phyloP scores from a whole-genome alignment of 2,113 vertebrate genomes.

The Phoxinus phoxinus region DNA sequence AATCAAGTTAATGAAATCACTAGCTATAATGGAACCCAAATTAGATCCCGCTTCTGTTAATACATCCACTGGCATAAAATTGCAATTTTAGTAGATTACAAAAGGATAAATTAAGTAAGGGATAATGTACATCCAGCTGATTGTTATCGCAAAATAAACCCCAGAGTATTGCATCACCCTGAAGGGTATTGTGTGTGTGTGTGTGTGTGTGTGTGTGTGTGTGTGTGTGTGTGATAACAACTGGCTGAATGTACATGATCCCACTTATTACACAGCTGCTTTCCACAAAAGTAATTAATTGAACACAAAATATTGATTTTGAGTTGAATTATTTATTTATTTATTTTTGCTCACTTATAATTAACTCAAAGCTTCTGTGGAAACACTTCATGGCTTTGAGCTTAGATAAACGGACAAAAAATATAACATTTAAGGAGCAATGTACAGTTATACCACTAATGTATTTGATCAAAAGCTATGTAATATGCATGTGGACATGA shows the following conservation, averaged over 20 bases:
- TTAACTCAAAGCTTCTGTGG: background rate
- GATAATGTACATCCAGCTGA: slow-evolving; percentile 5
- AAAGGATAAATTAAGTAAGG: background rate
- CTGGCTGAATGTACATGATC: background rate
- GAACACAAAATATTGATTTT: background rate
- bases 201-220: too few species aligned
- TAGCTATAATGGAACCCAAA: slow-evolving; percentile 25
- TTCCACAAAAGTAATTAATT: background rate
- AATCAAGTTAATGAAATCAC: slow-evolving; percentile 17
- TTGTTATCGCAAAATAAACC: slow-evolving; percentile 5
- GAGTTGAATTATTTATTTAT: background rate
- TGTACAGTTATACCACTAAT: background rate
- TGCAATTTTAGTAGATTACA: background rate
- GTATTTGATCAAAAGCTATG: too few species aligned
- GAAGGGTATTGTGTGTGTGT: too few species aligned
- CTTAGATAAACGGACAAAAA: background rate
- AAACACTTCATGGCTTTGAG: background rate
- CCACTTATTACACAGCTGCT: background rate
- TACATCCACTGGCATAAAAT: background rate
- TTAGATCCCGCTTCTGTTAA: background rate
- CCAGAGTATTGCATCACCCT: background rate
- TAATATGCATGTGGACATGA: background rate
- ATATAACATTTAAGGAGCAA: background rate
- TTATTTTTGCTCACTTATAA: background rate
- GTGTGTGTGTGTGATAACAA: background rate